A percentile compares a stretch with the other conserved stretches of the same genome.
phyloP scores from a whole-genome alignment of 2,888 invertebrate genomes.

The Aphidius colemani region DNA sequence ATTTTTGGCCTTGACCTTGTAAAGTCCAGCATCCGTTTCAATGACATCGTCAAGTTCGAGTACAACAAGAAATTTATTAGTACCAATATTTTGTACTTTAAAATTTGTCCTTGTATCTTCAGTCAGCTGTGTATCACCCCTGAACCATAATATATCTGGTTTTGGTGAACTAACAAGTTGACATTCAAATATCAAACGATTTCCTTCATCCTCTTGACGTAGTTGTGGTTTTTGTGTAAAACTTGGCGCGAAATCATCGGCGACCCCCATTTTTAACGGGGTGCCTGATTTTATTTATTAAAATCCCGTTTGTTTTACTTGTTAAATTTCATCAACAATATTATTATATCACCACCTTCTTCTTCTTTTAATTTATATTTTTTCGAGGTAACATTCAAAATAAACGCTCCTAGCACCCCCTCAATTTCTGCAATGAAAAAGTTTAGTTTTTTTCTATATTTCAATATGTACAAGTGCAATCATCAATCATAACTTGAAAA shows the following conservation, averaged over 20 bases:
- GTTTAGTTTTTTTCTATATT: no score
- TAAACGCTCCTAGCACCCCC: constrained; percentile 4
- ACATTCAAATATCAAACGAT: constrained; percentile 93
- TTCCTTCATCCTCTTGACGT: constrained; percentile 94
- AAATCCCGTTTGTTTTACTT: neutral
- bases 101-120: constrained; percentile 87
- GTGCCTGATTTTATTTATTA: constrained; percentile 22
- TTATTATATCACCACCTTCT: constrained; percentile 1
- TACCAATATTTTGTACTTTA: constrained; percentile 83
- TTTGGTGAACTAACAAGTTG: constrained; percentile 85
- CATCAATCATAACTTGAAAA: constrained; percentile 26
- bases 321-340: neutral
- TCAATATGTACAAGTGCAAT: constrained; percentile 1
- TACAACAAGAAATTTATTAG: constrained; percentile 87
- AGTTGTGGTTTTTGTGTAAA: constrained; percentile 98
- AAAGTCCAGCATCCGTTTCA: constrained; percentile 93
- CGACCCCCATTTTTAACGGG: constrained; percentile 71
- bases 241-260: constrained; percentile 96
- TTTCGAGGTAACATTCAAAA: constrained; percentile 11
- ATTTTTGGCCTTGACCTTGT: constrained; percentile 96
- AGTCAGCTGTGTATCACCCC: constrained; percentile 82
- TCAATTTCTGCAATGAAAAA: neutral
- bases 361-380: constrained; percentile 8
- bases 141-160: constrained; percentile 90
- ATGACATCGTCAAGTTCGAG: constrained; percentile 94